These are phyloP conservation scores for Prunella fulvescens DNA, from an alignment of 2,113 vertebrate genomes.

Conservation along the genomic window DNA sequence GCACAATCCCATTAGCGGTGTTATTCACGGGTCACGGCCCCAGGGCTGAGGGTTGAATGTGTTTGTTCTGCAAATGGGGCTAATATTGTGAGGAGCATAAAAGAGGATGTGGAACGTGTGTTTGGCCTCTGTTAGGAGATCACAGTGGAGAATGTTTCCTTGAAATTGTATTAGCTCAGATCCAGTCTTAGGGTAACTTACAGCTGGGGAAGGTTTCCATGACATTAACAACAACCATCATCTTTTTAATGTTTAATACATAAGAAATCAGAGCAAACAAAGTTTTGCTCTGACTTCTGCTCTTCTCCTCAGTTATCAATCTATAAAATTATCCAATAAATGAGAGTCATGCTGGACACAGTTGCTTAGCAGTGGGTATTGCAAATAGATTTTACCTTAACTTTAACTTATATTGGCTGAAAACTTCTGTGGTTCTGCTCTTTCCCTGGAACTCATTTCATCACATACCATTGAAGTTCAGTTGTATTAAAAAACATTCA, in stretches of 20 bases:
- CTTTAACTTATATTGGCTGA: background rate
- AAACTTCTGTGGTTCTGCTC: background rate
- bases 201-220: background rate
- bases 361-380: background rate
- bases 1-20: background rate
- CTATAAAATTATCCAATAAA: background rate
- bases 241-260: background rate
- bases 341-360: background rate
- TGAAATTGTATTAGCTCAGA: background rate
- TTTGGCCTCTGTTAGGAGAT: background rate
- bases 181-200: background rate
- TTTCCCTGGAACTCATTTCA: background rate
- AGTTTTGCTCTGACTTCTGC: background rate
- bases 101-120: background rate
- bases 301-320: background rate
- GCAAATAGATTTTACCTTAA: background rate
- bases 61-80: conserved; percentile 15
- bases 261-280: background rate
- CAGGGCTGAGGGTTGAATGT: background rate
- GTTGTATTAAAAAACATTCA: background rate
- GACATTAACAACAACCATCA: background rate
- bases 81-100: background rate
- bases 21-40: background rate
- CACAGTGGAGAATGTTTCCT: background rate
- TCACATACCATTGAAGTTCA: background rate